Evolutionary conservation across 2,797 vertebrate genomes (phyloP), one percentile per base, ranked within the genome.

Genomic region (Oreonectes daqikongensis): DNA sequence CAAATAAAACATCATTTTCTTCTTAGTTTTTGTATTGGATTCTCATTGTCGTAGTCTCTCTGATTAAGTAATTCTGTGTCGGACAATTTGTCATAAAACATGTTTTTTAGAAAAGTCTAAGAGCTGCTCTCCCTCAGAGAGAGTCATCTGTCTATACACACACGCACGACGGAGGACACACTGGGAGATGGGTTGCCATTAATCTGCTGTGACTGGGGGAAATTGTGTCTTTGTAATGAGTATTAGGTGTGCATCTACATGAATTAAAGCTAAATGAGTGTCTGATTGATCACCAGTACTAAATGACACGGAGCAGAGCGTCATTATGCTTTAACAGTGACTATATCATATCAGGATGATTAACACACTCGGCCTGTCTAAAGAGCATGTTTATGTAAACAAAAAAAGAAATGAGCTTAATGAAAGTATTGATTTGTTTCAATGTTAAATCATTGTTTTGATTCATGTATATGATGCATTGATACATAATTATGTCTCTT

Each of bases 181-280:
- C 80, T 86, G 85, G 89, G 89, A 89, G 88, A 91, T 81, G 87
- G 77, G 81, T 84, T 86, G 86, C 89, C 93, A 94, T 94, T 93
- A 93, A 94, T 94, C 92, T 93, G 88, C 84, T 68, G 72, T 92
- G 92, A 94, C 92, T 93, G 88, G 91, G 91, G 92, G 91, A 93
- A 94, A 93, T 93, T 93, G 93, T 91, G 91, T 94, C 92, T 94
- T 92, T 94, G 90, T 94, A 94, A 94, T 94, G 93, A 94, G 93
- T 92, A 93, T 94, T 93, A 94, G 93, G 92, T 93, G 90, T 92
- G 93, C 92, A 93, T 93, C 93, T 93, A 93, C 93, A 94, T 93
- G 92, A 94, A 93, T 94, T 94, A 94, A 94, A 93, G 90, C 91
- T 87, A 90, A 92, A 94, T 92, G 92, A 93, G 92, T 82, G 84